Conservation (phyloP, 2,888 invertebrate genomes). For the Arrhopalites spinosus region DNA sequence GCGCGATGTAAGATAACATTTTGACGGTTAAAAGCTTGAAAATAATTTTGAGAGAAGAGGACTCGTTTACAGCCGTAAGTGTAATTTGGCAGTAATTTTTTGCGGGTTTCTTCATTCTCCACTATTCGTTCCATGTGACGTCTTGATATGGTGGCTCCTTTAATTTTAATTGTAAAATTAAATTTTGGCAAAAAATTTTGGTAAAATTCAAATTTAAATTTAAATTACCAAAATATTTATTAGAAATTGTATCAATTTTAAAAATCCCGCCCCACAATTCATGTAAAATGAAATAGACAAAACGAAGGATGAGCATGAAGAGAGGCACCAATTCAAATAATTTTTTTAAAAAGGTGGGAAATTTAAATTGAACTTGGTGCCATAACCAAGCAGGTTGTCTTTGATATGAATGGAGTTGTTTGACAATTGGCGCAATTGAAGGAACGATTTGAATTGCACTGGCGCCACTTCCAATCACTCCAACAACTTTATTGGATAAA, state of each 20-base stretch:
- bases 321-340: neutral
- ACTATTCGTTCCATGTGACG: neutral
- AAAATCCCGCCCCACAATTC: neutral
- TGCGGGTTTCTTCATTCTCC: neutral
- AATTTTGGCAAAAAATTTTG: neutral
- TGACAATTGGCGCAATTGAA: constrained; percentile 37
- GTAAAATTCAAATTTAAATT: neutral
- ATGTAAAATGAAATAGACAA: neutral
- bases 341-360: constrained; percentile 27
- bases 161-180: neutral
- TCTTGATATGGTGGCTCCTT: neutral
- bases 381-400: constrained; percentile 40
- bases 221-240: neutral
- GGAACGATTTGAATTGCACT: constrained; percentile 48
- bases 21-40: constrained; percentile 23
- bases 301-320: neutral
- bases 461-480: constrained; percentile 46
- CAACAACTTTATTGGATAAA: constrained; percentile 40
- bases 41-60: constrained; percentile 37
- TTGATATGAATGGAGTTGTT: constrained; percentile 41
- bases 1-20: constrained; percentile 35
- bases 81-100: neutral
- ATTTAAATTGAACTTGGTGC: constrained; percentile 17
- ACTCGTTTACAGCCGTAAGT: constrained; percentile 38
- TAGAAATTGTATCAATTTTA: neutral